Base-by-base conservation (phyloP, 2,888 invertebrate genomes). In the Drosophila birchii region DNA sequence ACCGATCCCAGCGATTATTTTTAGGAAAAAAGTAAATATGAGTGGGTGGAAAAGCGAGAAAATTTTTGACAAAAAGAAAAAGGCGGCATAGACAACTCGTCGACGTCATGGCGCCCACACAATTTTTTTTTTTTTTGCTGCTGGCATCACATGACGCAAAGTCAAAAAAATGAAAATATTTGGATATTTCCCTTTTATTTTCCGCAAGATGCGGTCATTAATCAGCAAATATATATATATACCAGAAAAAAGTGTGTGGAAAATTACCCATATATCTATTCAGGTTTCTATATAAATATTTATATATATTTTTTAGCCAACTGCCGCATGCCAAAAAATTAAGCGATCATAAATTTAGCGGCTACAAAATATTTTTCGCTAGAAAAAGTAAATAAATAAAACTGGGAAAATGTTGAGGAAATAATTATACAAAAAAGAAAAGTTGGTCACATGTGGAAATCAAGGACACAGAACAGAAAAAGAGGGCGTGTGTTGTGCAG, bases 61-160 rank as follows among this genome's bases (percentile, higher is more conserved):
- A 29, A 34, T 43, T 26, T 34, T 34, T 5, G 14, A 14, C 7
- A 49, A 49, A 32, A 49, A 18, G 45, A 45, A 20, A 38, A 38
- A n/a, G 14, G 59, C 62, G 14, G 59, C 62, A 43, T 45, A 62
- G 73, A 71, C 61, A 57, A 57, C 12, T 41, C 57, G 76, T 73
- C 87, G 75, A 85, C 86, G 80, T 87, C 84, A 88, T 69, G 86
- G 72, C 88, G 86, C 84, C 88, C 78, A 84, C 84, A 66, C 80
- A 63, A 5, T 36, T 45, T 73, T 58, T n/a, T 38, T 16, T 8
- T 53, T 73, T 60, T 29, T 29, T 32, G 5, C 23, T 49, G 18
- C 26, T n/a, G 43, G 54, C 75, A 74, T 84, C 86, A 86, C 86
- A 86, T 85, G 84, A 86, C 79, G 86, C 80, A 80, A 76, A 69